phyloP scores from a whole-genome alignment of 2,888 invertebrate species.

The Drosophila nr. medialis region DNA sequence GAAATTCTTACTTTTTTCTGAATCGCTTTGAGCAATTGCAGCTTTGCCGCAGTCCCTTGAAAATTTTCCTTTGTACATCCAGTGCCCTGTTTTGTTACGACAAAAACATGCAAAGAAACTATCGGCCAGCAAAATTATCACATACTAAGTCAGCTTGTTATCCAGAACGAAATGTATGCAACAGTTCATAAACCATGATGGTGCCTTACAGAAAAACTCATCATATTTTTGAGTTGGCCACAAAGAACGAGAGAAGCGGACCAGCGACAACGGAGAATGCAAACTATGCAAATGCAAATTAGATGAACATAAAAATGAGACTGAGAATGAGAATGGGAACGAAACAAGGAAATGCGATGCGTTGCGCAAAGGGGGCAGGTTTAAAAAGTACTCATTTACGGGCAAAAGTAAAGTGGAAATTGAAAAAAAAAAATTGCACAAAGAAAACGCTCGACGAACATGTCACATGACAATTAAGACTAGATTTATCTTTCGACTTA shows the following conservation, averaged over 20 bases:
- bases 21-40: slow-evolving; percentile 54
- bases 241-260: slow-evolving; percentile 40
- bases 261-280: slow-evolving; percentile 25
- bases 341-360: slow-evolving; percentile 55
- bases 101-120: slow-evolving; percentile 76
- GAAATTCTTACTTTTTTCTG: slow-evolving; percentile 46
- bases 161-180: slow-evolving; percentile 65
- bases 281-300: slow-evolving; percentile 77
- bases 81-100: slow-evolving; percentile 30
- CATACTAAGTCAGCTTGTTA: slow-evolving; percentile 80
- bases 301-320: slow-evolving; percentile 61
- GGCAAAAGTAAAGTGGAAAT: slow-evolving; percentile 16
- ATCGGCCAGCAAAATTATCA: slow-evolving; percentile 76
- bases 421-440: slow-evolving; percentile 22
- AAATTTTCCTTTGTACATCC: slow-evolving; percentile 26
- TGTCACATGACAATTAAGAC: neutral
- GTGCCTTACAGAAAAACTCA: slow-evolving; percentile 43
- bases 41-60: slow-evolving; percentile 47
- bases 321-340: slow-evolving; percentile 32
- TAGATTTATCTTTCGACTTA: neutral
- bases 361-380: slow-evolving; percentile 7
- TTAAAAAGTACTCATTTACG: slow-evolving; percentile 11
- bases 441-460: slow-evolving; percentile 8
- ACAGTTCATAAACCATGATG: slow-evolving; percentile 74
- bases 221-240: slow-evolving; percentile 66